These are phyloP conservation scores for Kryptopterus vitreolus DNA, from an alignment of 2,797 vertebrate genomes.

Conservation along the genomic window DNA sequence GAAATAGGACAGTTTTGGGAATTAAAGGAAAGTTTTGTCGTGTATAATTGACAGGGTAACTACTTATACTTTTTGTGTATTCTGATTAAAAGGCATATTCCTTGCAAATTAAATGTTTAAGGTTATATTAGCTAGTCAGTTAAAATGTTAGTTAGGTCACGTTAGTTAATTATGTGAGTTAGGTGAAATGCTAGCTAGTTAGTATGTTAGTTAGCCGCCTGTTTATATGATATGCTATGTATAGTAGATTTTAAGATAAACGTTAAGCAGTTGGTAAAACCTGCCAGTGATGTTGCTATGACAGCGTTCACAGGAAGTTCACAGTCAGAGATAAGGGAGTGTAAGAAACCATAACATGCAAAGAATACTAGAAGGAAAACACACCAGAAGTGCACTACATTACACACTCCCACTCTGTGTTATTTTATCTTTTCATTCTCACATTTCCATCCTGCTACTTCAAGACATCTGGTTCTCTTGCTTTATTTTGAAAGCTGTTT, in stretches of 20 bases:
- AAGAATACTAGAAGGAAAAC: constrained; percentile 18
- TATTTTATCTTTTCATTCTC: constrained; percentile 7
- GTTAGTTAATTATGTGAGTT: no score
- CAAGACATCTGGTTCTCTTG: constrained; percentile 4
- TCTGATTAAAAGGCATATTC: no score
- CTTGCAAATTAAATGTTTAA: no score
- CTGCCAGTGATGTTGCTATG: background rate
- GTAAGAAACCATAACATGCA: background rate
- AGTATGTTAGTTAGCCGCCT: no score
- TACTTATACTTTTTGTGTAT: no score
- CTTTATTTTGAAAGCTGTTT: background rate
- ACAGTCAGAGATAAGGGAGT: background rate
- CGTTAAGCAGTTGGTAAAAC: background rate
- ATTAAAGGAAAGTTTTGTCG: background rate
- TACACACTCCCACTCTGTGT: background rate
- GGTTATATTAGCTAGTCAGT: no score
- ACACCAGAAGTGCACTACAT: background rate
- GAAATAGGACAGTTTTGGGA: background rate
- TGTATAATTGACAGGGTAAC: background rate
- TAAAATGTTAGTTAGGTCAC: no score
- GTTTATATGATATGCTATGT: no score
- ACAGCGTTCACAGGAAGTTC: constrained; percentile 10
- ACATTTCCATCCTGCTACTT: background rate
- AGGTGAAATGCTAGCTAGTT: no score
- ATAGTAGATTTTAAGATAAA: background rate